Conservation (phyloP, 2,797 vertebrate species). For the Alosa sapidissima region DNA sequence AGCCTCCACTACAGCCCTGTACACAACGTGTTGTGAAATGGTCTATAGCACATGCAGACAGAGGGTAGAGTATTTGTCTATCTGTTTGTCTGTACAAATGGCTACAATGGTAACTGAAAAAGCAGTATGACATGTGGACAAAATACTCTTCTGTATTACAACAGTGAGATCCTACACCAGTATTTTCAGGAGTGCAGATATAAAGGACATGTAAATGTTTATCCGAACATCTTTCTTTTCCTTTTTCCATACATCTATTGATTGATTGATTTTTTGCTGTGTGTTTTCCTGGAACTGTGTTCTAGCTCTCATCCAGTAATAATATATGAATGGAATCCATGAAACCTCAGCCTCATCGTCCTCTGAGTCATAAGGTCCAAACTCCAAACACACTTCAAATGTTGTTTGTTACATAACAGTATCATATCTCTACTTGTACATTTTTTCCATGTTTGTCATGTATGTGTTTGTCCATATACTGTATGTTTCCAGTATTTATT, state of each 20-base stretch:
- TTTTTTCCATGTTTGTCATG: background rate
- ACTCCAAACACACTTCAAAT: background rate
- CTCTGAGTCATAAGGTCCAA: background rate
- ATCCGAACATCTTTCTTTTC: background rate
- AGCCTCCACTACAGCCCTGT: background rate
- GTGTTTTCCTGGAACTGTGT: conserved; percentile 5
- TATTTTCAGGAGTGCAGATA: background rate
- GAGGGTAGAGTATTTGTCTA: background rate
- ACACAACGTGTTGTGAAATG: background rate
- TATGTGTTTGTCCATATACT: background rate
- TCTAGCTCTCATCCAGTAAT: background rate
- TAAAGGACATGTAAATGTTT: background rate
- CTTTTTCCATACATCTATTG: background rate
- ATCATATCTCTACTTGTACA: background rate
- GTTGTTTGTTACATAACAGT: background rate
- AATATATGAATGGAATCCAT: background rate
- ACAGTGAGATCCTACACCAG: background rate
- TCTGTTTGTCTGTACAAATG: no score
- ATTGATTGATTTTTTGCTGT: background rate
- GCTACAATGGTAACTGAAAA: no score
- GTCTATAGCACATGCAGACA: background rate
- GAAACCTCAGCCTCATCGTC: background rate
- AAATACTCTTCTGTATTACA: background rate
- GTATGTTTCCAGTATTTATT: background rate
- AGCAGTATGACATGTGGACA: background rate